Evolutionary conservation across 2,113 vertebrate genomes (phyloP), one percentile per base, ranked within the genome.

Genomic region (Prunella himalayana): DNA sequence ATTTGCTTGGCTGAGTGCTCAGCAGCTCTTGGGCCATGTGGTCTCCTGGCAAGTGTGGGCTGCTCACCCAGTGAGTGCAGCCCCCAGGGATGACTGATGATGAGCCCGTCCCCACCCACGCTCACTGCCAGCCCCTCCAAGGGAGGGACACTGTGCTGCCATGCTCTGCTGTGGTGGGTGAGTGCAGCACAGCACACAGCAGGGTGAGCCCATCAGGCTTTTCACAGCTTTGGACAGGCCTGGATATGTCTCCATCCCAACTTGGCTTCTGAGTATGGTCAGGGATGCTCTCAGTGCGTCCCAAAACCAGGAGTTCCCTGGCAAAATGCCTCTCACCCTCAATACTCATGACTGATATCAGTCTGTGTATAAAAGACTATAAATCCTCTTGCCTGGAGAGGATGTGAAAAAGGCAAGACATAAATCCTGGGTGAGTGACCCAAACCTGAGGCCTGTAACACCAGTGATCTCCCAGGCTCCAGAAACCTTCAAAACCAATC

Each of bases 11-110:
- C 70, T 31, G 30, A 76, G 28, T 89, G 57, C 82, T 97, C 87
- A 81, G 86, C 51, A 64, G 76, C 90, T 96, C 85, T 76, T 54
- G 75, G 81, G 49, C 73, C 88, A 53, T 75, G 79, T 95, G 90
- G 15, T 83, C 88, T 89, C 42, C 86, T 93, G 94, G 79, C 79
- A 83, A 24, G 5, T 1, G 37, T 4, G 3, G 92, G 35, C 57
- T 6, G 3, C 35, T 86, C 42, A 17, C 56, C 78, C 79, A 17
- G 68, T 68, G 60, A 76, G 65, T n/a, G 45, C 63, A 78, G 25
- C 47, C 4, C 10, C 0, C 1, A 19, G 60, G 64, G 59, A 27
- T 60, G 35, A 75, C 71, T 78, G 73, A 95, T 72, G 72, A 66
- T 54, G 56, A 69, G 75, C 56, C 91, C 0, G 20, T 23, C 86